Evolutionary conservation across 2,797 vertebrate genomes (phyloP).

Genomic region (Taeniopygia guttata): DNA sequence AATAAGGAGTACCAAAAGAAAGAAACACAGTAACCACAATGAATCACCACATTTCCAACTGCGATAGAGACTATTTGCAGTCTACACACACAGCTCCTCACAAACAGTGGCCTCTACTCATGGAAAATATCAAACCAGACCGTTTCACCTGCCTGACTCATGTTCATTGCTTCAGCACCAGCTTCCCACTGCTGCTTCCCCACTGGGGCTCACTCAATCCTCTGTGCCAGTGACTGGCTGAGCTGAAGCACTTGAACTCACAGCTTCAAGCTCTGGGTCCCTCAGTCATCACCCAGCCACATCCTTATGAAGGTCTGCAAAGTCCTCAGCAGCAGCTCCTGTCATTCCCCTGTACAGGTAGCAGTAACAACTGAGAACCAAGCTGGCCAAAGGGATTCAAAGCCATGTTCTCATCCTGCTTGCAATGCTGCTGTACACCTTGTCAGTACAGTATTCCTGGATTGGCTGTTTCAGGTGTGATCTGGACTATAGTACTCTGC

Average conservation of each 20-base stretch:
- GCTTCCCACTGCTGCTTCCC: not conserved
- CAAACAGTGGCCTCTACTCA: not conserved
- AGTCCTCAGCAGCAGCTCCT: not conserved
- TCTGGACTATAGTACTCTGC: not conserved
- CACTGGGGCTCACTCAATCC: fast-evolving
- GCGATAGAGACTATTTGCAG: constrained; percentile 26
- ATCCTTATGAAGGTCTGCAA: not conserved
- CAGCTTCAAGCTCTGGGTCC: not conserved
- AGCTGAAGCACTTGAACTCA: not conserved
- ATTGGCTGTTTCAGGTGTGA: not conserved
- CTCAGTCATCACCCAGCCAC: not conserved
- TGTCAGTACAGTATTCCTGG: not conserved
- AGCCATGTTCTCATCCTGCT: not conserved
- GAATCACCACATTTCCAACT: constrained; percentile 38
- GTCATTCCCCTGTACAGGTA: not conserved
- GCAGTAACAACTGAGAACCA: not conserved
- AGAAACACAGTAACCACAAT: constrained; percentile 17
- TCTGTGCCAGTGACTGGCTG: not conserved
- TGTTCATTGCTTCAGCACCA: not conserved
- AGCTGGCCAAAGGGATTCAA: not conserved
- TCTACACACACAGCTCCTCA: not conserved
- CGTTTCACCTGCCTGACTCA: not conserved
- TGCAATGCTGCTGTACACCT: not conserved
- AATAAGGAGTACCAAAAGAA: not conserved
- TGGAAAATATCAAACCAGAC: constrained; percentile 10